phyloP scores from a whole-genome alignment of 2,113 vertebrate genomes.

The Cynopterus brachyotis region DNA sequence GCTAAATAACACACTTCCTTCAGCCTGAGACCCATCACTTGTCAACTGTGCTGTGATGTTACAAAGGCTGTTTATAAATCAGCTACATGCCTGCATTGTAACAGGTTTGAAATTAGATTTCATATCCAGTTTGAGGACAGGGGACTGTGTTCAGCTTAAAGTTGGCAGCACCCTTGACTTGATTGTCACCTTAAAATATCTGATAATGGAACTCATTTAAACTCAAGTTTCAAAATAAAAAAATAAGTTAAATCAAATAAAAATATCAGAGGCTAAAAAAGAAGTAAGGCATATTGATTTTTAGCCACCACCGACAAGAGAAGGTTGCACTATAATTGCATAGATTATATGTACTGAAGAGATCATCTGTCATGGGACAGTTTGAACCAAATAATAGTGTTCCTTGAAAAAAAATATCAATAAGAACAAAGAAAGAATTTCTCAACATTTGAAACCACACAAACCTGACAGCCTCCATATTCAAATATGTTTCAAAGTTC shows the following conservation, averaged over 20 bases:
- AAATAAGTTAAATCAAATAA: constrained; percentile 35
- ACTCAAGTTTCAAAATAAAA: constrained; percentile 69
- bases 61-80: constrained; percentile 55
- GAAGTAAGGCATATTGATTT: constrained; percentile 31
- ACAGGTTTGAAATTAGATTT: constrained; percentile 30
- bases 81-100: constrained; percentile 19
- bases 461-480: background rate
- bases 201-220: constrained; percentile 61
- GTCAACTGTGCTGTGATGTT: background rate
- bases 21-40: background rate
- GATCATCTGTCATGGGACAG: constrained; percentile 52
- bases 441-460: background rate
- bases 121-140: background rate
- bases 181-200: constrained; percentile 64
- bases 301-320: constrained; percentile 48
- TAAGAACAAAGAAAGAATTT: constrained; percentile 44
- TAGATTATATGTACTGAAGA: constrained; percentile 52
- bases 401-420: constrained; percentile 37
- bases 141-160: background rate
- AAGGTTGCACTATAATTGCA: constrained; percentile 51
- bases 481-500: constrained; percentile 43
- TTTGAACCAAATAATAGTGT: constrained; percentile 59
- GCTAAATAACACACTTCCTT: constrained; percentile 27
- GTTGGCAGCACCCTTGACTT: constrained; percentile 53
- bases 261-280: constrained; percentile 34